Conservation (phyloP, 2,888 invertebrate genomes). For the Julus scandinavius region DNA sequence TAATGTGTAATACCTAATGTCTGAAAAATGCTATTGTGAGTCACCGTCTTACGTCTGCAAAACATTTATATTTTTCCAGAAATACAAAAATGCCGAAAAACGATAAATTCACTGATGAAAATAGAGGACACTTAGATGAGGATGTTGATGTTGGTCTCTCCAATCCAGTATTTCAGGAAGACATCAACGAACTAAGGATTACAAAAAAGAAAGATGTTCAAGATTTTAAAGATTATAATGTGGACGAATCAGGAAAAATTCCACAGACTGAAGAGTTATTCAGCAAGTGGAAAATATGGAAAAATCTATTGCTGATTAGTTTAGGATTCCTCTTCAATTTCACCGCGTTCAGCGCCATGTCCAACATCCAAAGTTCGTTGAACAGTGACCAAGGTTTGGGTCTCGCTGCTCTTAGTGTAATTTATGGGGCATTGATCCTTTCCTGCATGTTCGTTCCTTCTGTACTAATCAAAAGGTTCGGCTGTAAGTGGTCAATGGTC, state of each 20-base stretch:
- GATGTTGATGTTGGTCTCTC: neutral
- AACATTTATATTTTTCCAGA: neutral
- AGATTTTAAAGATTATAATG: neutral
- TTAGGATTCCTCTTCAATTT: conserved; percentile 55
- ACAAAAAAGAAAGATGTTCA: neutral
- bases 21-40: neutral
- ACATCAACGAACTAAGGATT: neutral
- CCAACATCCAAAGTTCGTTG: conserved; percentile 56
- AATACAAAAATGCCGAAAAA: neutral
- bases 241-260: neutral
- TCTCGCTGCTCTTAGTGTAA: conserved; percentile 50
- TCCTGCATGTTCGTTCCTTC: conserved; percentile 97
- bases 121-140: neutral
- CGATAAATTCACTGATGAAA: neutral
- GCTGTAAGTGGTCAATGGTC: conserved; percentile 96
- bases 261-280: neutral
- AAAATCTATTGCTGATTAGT: conserved; percentile 53
- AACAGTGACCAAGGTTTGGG: conserved; percentile 57
- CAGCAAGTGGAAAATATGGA: conserved; percentile 21
- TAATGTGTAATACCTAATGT: neutral
- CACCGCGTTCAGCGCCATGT: conserved; percentile 55
- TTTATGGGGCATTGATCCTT: conserved; percentile 71
- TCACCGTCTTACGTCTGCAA: neutral
- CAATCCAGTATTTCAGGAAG: neutral
- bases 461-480: conserved; percentile 89